A percentile compares a stretch with the other conserved stretches of the same genome.
Conservation (phyloP, 2,113 vertebrate genomes). For the Casuarius casuarius region DNA sequence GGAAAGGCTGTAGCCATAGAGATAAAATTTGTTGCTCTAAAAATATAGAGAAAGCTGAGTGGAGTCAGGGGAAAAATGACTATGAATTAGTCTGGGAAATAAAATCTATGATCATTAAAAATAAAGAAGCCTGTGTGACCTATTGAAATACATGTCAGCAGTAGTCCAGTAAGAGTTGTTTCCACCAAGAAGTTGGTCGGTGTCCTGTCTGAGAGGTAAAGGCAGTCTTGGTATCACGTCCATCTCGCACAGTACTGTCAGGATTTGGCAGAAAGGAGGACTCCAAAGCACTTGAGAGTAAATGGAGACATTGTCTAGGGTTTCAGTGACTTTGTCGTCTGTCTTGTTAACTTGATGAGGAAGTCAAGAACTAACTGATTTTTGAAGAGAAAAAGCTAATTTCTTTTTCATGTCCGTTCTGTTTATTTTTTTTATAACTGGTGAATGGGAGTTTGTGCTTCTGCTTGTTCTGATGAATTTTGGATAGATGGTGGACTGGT, state of each 20-base stretch:
- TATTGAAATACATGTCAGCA: not conserved
- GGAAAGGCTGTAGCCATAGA: not conserved
- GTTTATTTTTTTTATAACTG: not conserved
- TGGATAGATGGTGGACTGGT: not conserved
- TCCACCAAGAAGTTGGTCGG: not conserved
- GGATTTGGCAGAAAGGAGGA: not conserved
- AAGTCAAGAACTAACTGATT: not conserved
- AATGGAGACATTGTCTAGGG: not conserved
- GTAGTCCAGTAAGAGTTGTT: not conserved
- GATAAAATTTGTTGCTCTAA: not conserved
- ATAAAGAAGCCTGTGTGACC: fast-evolving
- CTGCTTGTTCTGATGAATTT: not conserved
- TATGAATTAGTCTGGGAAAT: not conserved
- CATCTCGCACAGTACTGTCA: not conserved
- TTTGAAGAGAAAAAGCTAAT: not conserved
- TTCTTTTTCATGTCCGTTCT: not conserved
- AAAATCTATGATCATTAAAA: not conserved
- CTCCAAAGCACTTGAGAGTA: not conserved
- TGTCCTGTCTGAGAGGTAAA: not conserved
- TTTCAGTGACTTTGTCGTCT: not conserved
- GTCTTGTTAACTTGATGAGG: not conserved
- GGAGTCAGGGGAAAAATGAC: not conserved
- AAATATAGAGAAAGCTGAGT: not conserved
- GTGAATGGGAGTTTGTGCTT: not conserved
- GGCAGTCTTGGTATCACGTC: not conserved